Evolutionary conservation across 2,888 invertebrate genomes (phyloP).

Genomic region (Agrochola litura): DNA sequence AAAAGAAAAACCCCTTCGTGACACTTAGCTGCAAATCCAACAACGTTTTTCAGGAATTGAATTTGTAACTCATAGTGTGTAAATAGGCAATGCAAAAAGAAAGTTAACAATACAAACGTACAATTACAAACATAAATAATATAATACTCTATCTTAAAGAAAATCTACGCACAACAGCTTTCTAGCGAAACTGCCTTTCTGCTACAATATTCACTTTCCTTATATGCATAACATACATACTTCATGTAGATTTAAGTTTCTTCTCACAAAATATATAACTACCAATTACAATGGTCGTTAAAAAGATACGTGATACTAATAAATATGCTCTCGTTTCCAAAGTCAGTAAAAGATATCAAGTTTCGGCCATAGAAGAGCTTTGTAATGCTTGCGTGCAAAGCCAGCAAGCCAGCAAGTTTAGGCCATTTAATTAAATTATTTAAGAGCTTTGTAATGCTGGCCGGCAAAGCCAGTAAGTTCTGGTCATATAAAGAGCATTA

Average conservation of each 20-base stretch:
- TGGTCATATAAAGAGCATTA: not conserved
- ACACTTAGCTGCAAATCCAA: not conserved
- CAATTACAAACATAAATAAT: constrained; percentile 37
- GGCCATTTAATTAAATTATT: too few species aligned
- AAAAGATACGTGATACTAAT: not conserved
- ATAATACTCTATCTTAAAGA: constrained; percentile 46
- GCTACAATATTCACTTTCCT: constrained; percentile 42
- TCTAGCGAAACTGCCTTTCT: constrained; percentile 48
- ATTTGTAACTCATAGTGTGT: not conserved
- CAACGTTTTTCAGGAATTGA: not conserved
- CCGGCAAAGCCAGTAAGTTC: not conserved
- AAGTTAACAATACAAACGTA: constrained; percentile 38
- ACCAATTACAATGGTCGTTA: not conserved
- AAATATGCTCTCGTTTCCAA: not conserved
- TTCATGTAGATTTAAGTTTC: constrained; percentile 9
- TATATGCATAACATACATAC: constrained; percentile 25
- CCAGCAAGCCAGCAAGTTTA: not conserved
- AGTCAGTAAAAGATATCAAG: not conserved
- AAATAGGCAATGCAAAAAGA: constrained; percentile 25
- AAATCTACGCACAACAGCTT: constrained; percentile 53
- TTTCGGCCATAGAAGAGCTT: too few species aligned
- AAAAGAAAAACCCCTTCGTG: not conserved
- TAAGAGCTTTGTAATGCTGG: not conserved
- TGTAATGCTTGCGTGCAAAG: not conserved
- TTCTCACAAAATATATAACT: constrained; percentile 4